Base-by-base conservation (phyloP, 92 coral and sea anemone species). In the Virgularia gustaviana region DNA sequence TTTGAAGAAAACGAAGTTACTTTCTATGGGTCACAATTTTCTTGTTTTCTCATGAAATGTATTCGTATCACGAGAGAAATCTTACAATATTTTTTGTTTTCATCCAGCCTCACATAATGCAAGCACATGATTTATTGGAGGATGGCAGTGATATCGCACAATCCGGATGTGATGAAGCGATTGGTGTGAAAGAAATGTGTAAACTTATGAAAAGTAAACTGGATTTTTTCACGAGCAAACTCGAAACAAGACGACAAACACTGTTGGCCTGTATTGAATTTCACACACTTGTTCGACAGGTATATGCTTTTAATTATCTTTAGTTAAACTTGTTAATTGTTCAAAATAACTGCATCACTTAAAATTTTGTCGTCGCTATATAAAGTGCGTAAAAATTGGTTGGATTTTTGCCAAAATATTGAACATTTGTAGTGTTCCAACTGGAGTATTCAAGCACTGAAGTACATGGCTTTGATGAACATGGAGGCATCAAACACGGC, bases 391-490 rank as follows among this genome's bases (percentile, higher is more conserved):
- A n/a, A n/a, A n/a, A n/a, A n/a, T n/a, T n/a, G n/a, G n/a, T n/a
- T n/a, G n/a, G 55, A 47, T 47, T 47, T 47, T 4, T 15, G 22
- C 3, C n/a, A 47, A 47, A 47, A 47, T 47, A 47, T 23, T 70
- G 18, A 19, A 5, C 32, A 39, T 8, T 63, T 19, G 12, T 63
- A 91, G 97, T 90, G 89, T 15, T 86, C 95, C n/a, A 85, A 89
- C 37, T 91, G 97, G 97, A 83, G 96, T 34, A 82, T 91, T 41
- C 74, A 87, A 53, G 85, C 97, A 11, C 58, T 91, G 35, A 88
- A 80, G 31, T 89, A 91, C 70, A 86, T 91, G 89, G 97, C 97
- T 0, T 49, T 87, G 36, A 91, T 91, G 97, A 91, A 91, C 41
- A 91, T 91, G 97, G 97, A 91, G 65, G 97, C 87, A 64, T 89